Conservation (phyloP, 2,888 invertebrate species). For the Eilema griseolum region DNA sequence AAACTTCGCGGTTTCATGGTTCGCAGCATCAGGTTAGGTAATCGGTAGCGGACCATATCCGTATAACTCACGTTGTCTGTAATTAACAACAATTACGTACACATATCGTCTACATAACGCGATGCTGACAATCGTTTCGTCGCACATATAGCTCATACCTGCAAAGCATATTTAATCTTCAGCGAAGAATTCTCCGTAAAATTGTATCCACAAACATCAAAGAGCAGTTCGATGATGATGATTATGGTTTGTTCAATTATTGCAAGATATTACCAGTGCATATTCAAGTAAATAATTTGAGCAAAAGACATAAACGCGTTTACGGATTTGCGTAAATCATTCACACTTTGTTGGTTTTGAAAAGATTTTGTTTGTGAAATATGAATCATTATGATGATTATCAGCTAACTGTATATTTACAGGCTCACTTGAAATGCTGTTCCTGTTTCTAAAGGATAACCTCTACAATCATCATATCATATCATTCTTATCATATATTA, state of each 20-base stretch:
- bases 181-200: too few species aligned
- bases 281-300: too few species aligned
- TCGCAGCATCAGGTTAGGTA: slow-evolving; percentile 38
- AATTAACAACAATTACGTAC: slow-evolving; percentile 48
- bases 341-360: not conserved
- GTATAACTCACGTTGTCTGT: slow-evolving; percentile 31
- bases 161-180: too few species aligned
- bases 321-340: slow-evolving; percentile 47
- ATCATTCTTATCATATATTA: too few species aligned
- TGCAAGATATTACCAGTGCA: too few species aligned
- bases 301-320: slow-evolving; percentile 43
- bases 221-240: too few species aligned
- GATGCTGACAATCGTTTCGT: slow-evolving; percentile 34
- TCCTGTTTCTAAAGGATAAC: too few species aligned
- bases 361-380: not conserved
- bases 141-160: too few species aligned
- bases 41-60: slow-evolving; percentile 26
- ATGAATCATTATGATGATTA: not conserved
- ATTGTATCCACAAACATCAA: too few species aligned
- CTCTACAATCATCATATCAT: too few species aligned
- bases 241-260: too few species aligned
- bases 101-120: slow-evolving; percentile 44
- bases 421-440: too few species aligned
- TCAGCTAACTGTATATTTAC: not conserved
- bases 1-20: slow-evolving; percentile 21